phyloP scores from a whole-genome alignment of 2,113 vertebrate genomes.

The Solea solea region DNA sequence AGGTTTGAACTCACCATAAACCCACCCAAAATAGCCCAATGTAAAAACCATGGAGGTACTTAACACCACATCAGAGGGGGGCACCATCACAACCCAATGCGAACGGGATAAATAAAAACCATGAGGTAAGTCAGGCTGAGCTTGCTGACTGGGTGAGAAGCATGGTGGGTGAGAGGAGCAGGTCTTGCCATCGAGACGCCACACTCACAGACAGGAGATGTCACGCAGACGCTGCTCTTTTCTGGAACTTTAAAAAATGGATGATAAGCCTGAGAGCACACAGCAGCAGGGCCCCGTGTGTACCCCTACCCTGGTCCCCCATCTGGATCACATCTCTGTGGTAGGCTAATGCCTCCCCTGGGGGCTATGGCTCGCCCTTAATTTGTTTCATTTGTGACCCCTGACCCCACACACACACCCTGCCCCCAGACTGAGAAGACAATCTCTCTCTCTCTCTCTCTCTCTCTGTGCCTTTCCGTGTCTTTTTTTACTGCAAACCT shows the following conservation, averaged over 20 bases:
- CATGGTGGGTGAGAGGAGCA: slow-evolving; percentile 33
- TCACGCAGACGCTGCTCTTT: slow-evolving; percentile 49
- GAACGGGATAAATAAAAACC: slow-evolving; percentile 67
- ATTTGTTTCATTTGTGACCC: slow-evolving; percentile 83
- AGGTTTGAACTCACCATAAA: slow-evolving; percentile 58
- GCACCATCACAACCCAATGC: slow-evolving; percentile 44
- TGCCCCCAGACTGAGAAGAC: slow-evolving; percentile 63
- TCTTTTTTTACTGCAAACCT: slow-evolving; percentile 25
- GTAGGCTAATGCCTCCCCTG: slow-evolving; percentile 76
- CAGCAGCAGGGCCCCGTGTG: slow-evolving; percentile 38
- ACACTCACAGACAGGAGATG: slow-evolving; percentile 36
- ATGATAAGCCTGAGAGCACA: slow-evolving; percentile 18
- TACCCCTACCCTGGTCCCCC: slow-evolving; percentile 53
- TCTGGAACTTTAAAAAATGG: slow-evolving; percentile 46
- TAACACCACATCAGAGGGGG: slow-evolving; percentile 64
- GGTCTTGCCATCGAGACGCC: slow-evolving; percentile 25
- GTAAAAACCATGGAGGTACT: slow-evolving; percentile 53
- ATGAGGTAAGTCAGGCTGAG: slow-evolving; percentile 45
- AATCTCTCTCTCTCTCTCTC: slow-evolving; percentile 35
- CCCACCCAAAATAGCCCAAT: slow-evolving; percentile 50
- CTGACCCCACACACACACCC: slow-evolving; percentile 50
- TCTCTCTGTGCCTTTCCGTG: slow-evolving; percentile 23
- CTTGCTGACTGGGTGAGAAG: slow-evolving; percentile 41
- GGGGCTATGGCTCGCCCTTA: slow-evolving; percentile 74
- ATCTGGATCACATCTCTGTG: slow-evolving; percentile 78